Evolutionary conservation across 2,888 invertebrate genomes (phyloP), one percentile per base, ranked within the genome.

Genomic region (Lasiommata megera): DNA sequence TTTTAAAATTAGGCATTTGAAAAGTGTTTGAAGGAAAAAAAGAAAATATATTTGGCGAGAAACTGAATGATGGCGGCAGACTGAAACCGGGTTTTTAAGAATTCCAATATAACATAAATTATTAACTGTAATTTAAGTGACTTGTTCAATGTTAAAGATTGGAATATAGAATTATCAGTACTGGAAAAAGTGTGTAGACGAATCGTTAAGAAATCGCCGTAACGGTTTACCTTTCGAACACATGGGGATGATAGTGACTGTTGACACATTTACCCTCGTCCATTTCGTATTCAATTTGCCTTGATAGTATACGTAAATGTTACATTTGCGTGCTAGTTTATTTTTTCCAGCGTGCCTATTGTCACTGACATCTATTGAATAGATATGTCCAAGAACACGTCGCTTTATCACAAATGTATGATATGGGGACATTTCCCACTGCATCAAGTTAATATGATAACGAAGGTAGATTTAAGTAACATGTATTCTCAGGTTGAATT

Each of bases 271-370:
- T 38, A 16, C 7, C 12, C 37, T 7, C 40, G 23, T 5, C 51
- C 29, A 51, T 51, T 46, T 51, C 51, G 38, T 40, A 50, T 14
- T 29, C 28, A 51, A 28, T 51, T 38, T 51, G 6, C 28, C 40
- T 38, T 28, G 14, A 16, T 23, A 38, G 29, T 51, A n/a, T 38
- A 28, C 6, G 16, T 16, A 40, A 51, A 51, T 51, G 51, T 11
- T 14, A 29, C 51, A 29, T 51, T 51, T 40, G 51, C 51, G 51
- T 51, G 51, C 14, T 16, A 29, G 46, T 16, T n/a, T 29, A 29
- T 38, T 16, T 51, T 51, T 40, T 31, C 38, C 16, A 9, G 14
- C 14, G 38, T 38, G 28, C 38, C 9, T 50, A 28, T 14, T 50
- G 50, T 38, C 28, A 3, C 48, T 6, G 5, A 5, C 5, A 23